phyloP scores from a whole-genome alignment of 1,140 invertebrate species.

The Lordiphosa collinella region DNA sequence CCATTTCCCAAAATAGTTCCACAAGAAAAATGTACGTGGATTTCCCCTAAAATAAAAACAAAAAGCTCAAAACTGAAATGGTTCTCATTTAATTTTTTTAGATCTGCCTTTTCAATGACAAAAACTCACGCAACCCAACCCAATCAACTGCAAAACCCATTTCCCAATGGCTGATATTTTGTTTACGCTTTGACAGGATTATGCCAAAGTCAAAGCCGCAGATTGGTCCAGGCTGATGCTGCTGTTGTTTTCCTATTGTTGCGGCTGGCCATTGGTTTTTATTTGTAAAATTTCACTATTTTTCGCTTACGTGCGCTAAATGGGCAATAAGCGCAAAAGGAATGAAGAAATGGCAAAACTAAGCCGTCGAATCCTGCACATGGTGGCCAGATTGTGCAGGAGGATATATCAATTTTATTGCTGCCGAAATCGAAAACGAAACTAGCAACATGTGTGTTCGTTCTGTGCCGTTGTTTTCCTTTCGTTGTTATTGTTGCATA shows the following conservation, averaged over 20 bases:
- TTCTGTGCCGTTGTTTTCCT: background rate
- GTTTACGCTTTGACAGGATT: constrained; percentile 78
- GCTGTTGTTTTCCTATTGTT: constrained; percentile 29
- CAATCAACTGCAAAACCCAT: constrained; percentile 39
- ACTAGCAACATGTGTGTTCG: constrained; percentile 51
- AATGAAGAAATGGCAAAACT: constrained; percentile 44
- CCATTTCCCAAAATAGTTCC: too few relatives aligned
- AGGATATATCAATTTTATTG: constrained; percentile 78
- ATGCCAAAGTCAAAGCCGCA: constrained; percentile 52
- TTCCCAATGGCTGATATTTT: constrained; percentile 46
- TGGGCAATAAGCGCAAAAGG: constrained; percentile 67
- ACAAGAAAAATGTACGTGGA: too few relatives aligned
- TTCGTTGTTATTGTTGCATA: constrained; percentile 45
- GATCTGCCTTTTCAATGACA: too few relatives aligned
- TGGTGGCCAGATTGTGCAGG: constrained; percentile 59
- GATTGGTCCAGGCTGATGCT: constrained; percentile 23
- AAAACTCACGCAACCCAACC: constrained; percentile 8
- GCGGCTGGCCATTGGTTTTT: constrained; percentile 63
- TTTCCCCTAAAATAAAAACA: background rate
- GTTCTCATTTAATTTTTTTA: too few relatives aligned
- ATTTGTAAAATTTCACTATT: constrained; percentile 63
- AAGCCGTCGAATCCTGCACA: constrained; percentile 55
- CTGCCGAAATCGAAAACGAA: constrained; percentile 44
- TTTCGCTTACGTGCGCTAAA: constrained; percentile 70
- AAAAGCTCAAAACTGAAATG: background rate